Conservation (phyloP, 2,888 invertebrate species). For the Trachelus iudaicus region DNA sequence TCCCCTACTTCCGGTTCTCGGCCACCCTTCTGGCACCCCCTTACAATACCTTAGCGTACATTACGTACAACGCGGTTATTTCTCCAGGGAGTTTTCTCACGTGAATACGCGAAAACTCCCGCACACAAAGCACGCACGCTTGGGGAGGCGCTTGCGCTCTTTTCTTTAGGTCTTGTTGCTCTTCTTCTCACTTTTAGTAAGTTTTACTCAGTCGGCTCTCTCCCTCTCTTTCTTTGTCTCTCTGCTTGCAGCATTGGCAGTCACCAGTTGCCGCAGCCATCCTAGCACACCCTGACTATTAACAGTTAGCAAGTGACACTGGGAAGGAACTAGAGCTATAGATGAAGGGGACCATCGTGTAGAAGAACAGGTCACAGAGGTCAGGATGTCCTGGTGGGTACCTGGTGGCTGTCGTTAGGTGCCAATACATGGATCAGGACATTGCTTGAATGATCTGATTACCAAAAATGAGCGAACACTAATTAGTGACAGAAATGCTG, state of each 20-base stretch:
- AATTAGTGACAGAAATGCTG: too few relatives aligned
- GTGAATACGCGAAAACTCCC: conserved; percentile 42
- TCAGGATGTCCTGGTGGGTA: neutral
- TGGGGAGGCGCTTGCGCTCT: neutral
- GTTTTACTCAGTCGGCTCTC: neutral
- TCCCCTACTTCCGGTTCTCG: conserved; percentile 25
- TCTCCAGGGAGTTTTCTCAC: conserved; percentile 61
- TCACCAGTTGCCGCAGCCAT: neutral
- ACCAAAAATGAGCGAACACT: too few relatives aligned
- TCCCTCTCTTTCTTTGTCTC: neutral
- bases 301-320: too few relatives aligned
- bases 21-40: conserved; percentile 40
- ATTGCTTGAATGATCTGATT: too few relatives aligned
- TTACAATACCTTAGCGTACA: conserved; percentile 59
- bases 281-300: neutral
- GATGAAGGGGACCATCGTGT: neutral
- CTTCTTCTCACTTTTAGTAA: neutral
- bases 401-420: too few relatives aligned
- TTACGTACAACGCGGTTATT: conserved; percentile 61
- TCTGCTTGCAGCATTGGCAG: neutral
- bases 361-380: neutral
- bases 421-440: too few relatives aligned
- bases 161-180: neutral
- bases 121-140: conserved; percentile 7
- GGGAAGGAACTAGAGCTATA: neutral